Evolutionary conservation across 2,888 invertebrate species (phyloP).

Genomic region (Merodon equestris): DNA sequence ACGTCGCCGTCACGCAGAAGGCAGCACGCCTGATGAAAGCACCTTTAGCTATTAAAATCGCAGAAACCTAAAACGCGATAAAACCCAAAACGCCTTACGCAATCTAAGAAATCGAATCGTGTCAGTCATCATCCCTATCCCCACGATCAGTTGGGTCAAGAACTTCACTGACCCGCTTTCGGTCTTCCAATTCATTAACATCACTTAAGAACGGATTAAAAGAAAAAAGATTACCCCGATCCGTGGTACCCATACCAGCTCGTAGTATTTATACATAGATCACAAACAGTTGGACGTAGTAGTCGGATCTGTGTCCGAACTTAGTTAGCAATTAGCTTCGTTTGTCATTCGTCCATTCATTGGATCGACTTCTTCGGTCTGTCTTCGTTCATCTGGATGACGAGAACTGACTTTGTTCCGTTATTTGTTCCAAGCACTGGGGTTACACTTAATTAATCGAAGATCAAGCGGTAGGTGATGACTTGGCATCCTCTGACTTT

Average conservation of each 20-base stretch:
- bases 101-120: not conserved
- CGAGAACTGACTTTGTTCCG: not conserved
- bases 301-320: not conserved
- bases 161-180: conserved; percentile 61
- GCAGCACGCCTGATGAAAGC: not conserved
- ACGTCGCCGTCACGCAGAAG: conserved; percentile 8
- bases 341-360: conserved; percentile 41
- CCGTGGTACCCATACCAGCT: not conserved
- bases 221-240: conserved; percentile 10
- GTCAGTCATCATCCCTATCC: conserved; percentile 6
- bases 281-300: too few species aligned
- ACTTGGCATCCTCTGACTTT: conserved; percentile 48
- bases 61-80: conserved; percentile 30
- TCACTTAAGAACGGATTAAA: conserved; percentile 62
- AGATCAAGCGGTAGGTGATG: conserved; percentile 64
- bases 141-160: conserved; percentile 40
- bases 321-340: conserved; percentile 33
- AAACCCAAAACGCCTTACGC: not conserved
- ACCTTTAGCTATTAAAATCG: conserved; percentile 29
- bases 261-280: not conserved
- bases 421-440: conserved; percentile 17
- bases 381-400: not conserved
- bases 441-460: conserved; percentile 63
- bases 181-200: conserved; percentile 59
- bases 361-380: conserved; percentile 20